Conservation (phyloP, 2,113 vertebrate species). For the Nannospalax galili region DNA sequence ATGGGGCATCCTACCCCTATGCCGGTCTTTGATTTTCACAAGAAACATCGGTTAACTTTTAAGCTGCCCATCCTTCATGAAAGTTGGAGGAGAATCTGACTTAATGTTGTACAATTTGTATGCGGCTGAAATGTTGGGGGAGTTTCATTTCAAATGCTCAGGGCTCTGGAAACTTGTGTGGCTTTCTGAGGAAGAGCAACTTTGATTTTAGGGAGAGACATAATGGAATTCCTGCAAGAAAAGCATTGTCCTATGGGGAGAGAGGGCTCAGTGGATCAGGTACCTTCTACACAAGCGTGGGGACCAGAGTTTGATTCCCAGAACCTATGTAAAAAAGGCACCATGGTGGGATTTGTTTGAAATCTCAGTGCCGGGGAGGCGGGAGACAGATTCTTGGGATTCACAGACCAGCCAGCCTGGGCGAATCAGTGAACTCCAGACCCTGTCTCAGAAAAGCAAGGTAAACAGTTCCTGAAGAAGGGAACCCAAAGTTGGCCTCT, state of each 20-base stretch:
- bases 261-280: too few species aligned
- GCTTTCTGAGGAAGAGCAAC: conserved; percentile 75
- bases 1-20: fast-evolving
- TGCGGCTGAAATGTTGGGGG: conserved; percentile 72
- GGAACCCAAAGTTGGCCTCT: too few species aligned
- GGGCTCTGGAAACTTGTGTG: conserved; percentile 59
- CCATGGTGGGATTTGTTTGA: too few species aligned
- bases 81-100: conserved; percentile 69
- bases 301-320: not conserved
- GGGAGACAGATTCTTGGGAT: not conserved
- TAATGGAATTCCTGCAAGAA: conserved; percentile 60
- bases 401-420: not conserved
- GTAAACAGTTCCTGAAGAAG: not conserved
- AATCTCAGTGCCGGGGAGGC: not conserved
- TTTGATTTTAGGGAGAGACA: conserved; percentile 80
- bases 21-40: not conserved
- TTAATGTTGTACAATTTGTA: conserved; percentile 67
- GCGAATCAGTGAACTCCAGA: not conserved
- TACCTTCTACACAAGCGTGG: not conserved
- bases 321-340: too few species aligned
- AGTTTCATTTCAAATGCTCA: conserved; percentile 76
- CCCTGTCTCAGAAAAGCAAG: not conserved
- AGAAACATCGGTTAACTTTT: conserved; percentile 60
- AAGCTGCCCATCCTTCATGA: conserved; percentile 24
- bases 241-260: not conserved